These are phyloP conservation scores for Trissolcus basalis DNA, from an alignment of 1,140 invertebrate species.

Conservation along the genomic window DNA sequence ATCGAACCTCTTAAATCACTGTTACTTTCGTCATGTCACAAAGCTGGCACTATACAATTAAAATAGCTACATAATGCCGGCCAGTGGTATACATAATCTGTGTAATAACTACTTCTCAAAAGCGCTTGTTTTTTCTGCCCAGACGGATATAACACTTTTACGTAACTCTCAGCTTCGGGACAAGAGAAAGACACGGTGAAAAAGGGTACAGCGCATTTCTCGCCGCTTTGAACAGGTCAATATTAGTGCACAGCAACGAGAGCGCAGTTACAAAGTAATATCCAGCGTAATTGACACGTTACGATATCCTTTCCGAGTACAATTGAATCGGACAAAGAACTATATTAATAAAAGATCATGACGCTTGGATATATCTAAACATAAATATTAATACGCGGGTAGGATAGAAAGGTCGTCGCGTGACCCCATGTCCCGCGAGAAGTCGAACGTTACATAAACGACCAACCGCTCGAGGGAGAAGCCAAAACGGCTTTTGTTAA, in stretches of 20 bases:
- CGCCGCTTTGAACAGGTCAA: neutral
- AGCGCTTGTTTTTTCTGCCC: conserved; percentile 25
- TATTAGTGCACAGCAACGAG: neutral
- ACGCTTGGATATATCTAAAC: neutral
- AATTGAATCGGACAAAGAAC: neutral
- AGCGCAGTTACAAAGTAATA: neutral
- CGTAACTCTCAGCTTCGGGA: conserved; percentile 12
- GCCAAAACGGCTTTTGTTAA: too few species aligned
- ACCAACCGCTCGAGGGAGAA: too few species aligned
- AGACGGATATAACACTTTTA: conserved; percentile 18
- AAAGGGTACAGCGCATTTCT: neutral
- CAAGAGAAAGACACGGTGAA: conserved; percentile 2
- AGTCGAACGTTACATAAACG: too few species aligned
- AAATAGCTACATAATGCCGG: neutral
- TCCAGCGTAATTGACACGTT: conserved; percentile 11
- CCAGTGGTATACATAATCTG: conserved; percentile 22
- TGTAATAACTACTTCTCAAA: conserved; percentile 20
- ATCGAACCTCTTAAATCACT: conserved; percentile 22
- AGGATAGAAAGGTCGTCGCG: too few species aligned
- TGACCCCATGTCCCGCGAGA: too few species aligned
- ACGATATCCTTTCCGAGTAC: neutral
- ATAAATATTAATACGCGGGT: neutral
- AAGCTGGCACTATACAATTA: conserved; percentile 22
- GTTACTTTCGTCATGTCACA: conserved; percentile 26
- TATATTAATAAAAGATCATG: conserved; percentile 2